Percentiles rank a stretch among this genome's conserved stretches.
These are phyloP conservation scores for Otus sunia DNA, from an alignment of 2,113 vertebrate species.

Conservation along the genomic window DNA sequence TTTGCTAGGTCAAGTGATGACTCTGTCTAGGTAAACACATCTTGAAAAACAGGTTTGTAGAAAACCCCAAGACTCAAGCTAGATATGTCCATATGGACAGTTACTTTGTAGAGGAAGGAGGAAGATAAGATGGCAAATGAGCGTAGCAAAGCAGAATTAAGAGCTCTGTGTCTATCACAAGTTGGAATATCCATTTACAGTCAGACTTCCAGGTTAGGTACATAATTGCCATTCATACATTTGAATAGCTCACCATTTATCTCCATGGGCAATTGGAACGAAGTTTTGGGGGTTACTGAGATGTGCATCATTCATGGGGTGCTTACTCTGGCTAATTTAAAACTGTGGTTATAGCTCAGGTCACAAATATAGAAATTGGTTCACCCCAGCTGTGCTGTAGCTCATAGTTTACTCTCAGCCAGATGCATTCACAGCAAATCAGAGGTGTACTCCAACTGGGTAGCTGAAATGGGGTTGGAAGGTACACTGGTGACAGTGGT, in stretches of 20 bases:
- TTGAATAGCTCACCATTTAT: neutral
- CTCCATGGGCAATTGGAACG: neutral
- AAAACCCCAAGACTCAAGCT: neutral
- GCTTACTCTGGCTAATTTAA: neutral
- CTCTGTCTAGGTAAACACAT: neutral
- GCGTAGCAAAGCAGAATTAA: neutral
- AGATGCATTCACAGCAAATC: neutral
- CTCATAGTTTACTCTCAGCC: neutral
- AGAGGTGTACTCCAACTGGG: neutral
- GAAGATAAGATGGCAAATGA: neutral
- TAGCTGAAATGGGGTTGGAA: neutral
- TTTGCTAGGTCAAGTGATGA: neutral
- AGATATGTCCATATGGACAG: neutral
- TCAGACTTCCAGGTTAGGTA: neutral
- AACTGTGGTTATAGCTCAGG: neutral
- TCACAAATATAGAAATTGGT: neutral
- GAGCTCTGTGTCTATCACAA: neutral
- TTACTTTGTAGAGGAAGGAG: neutral
- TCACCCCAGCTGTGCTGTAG: neutral
- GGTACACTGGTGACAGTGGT: rapidly evolving
- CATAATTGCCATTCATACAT: neutral
- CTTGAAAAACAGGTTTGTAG: neutral
- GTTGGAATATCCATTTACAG: neutral
- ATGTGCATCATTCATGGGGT: neutral
- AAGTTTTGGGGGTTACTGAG: neutral